Base-by-base conservation (phyloP, 2,888 invertebrate species). In the Heliconius charithonia region DNA sequence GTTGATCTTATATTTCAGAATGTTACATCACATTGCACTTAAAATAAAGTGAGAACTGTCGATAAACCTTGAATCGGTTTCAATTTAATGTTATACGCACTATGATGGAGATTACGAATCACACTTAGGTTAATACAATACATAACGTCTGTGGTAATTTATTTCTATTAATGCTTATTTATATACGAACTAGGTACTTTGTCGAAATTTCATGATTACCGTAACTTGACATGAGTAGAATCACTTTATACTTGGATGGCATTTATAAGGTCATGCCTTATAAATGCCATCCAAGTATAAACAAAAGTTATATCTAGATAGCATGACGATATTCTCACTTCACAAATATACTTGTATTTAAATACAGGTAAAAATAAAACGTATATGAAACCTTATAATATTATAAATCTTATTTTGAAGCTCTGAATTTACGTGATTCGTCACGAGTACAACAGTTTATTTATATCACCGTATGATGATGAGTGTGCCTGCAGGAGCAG, bases 401-500 rank as follows among this genome's bases (percentile, higher is more conserved):
- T 10, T n/a, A 25, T 69, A 45, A 25, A 3, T 45, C 25, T 69
- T 45, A 59, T 72, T 71, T 72, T 37, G 7, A 72, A 32, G 25
- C 25, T 37, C 16, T 59, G 37, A 13, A n/a, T 37, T n/a, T 25
- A 59, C 16, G 22, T 29, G n/a, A 69, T 10, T 37, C 27, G 59
- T 72, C 59, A 37, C 59, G 32, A 3, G 16, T 59, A 59, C 29
- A 77, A 81, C 19, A 12, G 27, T 74, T 65, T 65, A 73, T 41
- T 27, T 66, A 75, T 70, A 67, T 74, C 45, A 16, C 41, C 25
- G 45, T 45, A 25, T 79, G 76, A 81, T 73, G 75, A 75, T 69
- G 81, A 86, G 85, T 89, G 82, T 88, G 79, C 87, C 83, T 82
- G 84, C 91, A 95, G 95, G 92, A 94, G 95, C 88, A 92, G 92